phyloP scores from a whole-genome alignment of 2,797 vertebrate species.

The Cynopterus sphinx region DNA sequence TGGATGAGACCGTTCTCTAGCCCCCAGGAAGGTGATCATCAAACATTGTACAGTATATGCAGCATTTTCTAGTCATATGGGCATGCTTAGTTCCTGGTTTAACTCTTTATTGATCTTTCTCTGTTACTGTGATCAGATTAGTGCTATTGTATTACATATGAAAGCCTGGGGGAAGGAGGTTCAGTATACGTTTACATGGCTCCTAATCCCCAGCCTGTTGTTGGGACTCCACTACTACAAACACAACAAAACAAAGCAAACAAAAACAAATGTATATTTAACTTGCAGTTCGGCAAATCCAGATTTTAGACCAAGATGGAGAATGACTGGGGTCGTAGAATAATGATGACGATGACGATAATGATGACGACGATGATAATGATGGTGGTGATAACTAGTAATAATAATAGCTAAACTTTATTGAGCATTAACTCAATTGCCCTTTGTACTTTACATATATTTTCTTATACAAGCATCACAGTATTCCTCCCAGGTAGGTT shows the following conservation, averaged over 20 bases:
- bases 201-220: not conserved
- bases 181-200: not conserved
- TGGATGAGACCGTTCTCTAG: not conserved
- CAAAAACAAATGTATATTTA: not conserved
- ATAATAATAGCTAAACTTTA: not conserved
- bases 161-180: not conserved
- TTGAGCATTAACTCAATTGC: not conserved
- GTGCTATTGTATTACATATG: not conserved
- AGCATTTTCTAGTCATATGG: not conserved
- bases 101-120: conserved; percentile 11
- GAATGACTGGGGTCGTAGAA: not conserved
- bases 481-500: not conserved
- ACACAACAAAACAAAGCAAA: not conserved
- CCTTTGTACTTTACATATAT: not conserved
- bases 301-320: conserved; percentile 11
- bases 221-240: not conserved
- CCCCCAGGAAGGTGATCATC: not conserved
- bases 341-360: not conserved
- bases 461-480: not conserved
- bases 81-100: not conserved
- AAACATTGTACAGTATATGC: not conserved
- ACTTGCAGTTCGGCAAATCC: not conserved
- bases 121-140: conserved; percentile 24
- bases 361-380: not conserved
- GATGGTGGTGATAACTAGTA: not conserved